Percentiles rank a stretch among this genome's conserved stretches.
phyloP scores from a whole-genome alignment of 2,797 vertebrate genomes.

The Argentina silus region DNA sequence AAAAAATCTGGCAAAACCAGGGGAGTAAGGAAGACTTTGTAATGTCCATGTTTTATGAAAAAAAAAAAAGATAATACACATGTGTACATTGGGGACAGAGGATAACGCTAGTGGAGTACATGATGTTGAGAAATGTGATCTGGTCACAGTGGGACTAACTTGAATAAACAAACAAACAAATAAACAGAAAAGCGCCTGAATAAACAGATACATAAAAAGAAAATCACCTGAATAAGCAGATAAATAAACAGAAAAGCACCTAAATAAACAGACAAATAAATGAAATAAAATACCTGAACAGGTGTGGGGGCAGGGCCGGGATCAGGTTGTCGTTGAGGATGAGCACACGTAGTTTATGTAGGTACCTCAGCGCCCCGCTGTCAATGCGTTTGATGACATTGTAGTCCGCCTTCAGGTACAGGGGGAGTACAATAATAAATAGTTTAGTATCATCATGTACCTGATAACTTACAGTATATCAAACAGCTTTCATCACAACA shows the following conservation, averaged over 20 bases:
- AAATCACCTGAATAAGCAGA: conserved; percentile 16
- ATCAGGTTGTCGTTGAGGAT: conserved; percentile 99
- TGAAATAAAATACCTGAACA: conserved; percentile 71
- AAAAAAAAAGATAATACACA: no score
- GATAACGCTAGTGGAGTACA: no score
- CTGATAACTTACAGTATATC: no score
- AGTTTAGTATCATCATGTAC: neutral
- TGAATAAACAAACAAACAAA: no score
- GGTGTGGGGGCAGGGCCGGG: conserved; percentile 87
- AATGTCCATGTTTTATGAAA: neutral
- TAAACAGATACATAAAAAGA: no score
- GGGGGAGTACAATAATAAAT: conserved; percentile 2
- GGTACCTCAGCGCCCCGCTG: conserved; percentile 94
- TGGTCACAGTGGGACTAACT: no score
- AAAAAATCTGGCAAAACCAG: neutral
- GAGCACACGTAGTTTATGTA: conserved; percentile 96
- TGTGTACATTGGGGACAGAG: no score
- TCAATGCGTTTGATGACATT: conserved; percentile 98
- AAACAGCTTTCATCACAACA: no score
- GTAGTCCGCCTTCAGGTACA: conserved; percentile 93
- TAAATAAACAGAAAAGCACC: conserved; percentile 33
- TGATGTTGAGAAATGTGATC: no score
- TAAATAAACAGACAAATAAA: no score
- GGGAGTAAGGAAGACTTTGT: neutral
- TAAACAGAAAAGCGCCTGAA: no score